Percentiles rank a stretch among this genome's conserved stretches.
These are phyloP conservation scores for Bugulina stolonifera DNA, from an alignment of 2,888 invertebrate genomes.

Conservation along the genomic window DNA sequence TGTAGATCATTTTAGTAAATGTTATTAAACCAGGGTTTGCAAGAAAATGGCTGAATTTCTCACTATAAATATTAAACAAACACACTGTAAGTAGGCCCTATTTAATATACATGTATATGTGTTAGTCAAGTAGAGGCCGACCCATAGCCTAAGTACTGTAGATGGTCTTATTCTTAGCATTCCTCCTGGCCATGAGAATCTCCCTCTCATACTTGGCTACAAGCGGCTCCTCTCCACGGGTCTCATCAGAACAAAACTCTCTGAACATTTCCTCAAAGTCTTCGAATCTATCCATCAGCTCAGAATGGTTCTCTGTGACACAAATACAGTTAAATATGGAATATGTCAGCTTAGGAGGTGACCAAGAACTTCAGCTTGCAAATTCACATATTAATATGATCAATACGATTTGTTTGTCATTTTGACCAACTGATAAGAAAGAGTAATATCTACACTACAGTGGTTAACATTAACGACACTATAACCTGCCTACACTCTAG, in stretches of 20 bases:
- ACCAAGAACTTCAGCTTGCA: not conserved
- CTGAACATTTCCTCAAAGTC: slow-evolving; percentile 27
- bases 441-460: not conserved
- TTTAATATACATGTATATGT: too few relatives aligned
- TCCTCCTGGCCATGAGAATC: slow-evolving; percentile 25
- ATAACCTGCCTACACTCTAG: too few relatives aligned
- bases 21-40: too few relatives aligned
- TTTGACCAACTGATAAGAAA: not conserved
- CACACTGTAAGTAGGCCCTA: too few relatives aligned
- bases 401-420: not conserved
- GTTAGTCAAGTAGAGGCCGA: too few relatives aligned
- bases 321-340: not conserved
- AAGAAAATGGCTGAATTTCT: too few relatives aligned
- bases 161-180: slow-evolving; percentile 2
- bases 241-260: slow-evolving; percentile 25
- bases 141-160: not conserved
- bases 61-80: too few relatives aligned
- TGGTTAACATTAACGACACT: too few relatives aligned
- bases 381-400: not conserved
- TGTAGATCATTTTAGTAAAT: too few relatives aligned
- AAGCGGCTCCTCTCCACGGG: slow-evolving; percentile 18
- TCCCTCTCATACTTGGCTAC: slow-evolving; percentile 26
- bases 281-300: slow-evolving; percentile 25
- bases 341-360: not conserved
- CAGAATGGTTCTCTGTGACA: slow-evolving; percentile 3